A percentile compares a stretch with the other conserved stretches of the same genome.
Evolutionary conservation across 2,888 invertebrate species (phyloP).

Genomic region (Exocentrus adspersus): DNA sequence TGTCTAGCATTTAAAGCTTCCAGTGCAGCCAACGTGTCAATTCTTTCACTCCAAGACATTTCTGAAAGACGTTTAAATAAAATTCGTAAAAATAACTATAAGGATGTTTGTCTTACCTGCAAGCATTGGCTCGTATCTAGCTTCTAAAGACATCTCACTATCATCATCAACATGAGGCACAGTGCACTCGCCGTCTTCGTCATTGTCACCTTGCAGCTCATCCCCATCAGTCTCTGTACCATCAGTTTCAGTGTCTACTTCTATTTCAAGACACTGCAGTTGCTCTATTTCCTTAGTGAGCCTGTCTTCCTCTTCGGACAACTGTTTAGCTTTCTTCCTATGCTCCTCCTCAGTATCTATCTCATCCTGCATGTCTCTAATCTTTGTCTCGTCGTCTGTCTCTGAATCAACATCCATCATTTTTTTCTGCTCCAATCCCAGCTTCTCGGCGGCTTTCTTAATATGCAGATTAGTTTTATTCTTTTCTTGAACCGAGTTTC

Average conservation of each 20-base stretch:
- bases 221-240: conserved; percentile 81
- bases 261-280: conserved; percentile 77
- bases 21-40: conserved; percentile 81
- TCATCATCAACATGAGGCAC: conserved; percentile 47
- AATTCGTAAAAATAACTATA: too few relatives aligned
- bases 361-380: conserved; percentile 54
- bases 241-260: conserved; percentile 84
- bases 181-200: conserved; percentile 49
- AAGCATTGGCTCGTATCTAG: conserved; percentile 75
- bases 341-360: conserved; percentile 73
- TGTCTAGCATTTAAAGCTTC: conserved; percentile 86
- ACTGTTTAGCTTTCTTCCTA: conserved; percentile 70
- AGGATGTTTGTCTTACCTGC: conserved; percentile 64
- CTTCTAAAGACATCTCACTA: conserved; percentile 70
- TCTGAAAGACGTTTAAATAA: too few relatives aligned
- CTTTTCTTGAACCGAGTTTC: conserved; percentile 47
- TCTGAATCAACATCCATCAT: conserved; percentile 68
- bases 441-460: conserved; percentile 44
- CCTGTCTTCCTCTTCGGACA: conserved; percentile 81
- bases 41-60: conserved; percentile 88
- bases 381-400: conserved; percentile 69
- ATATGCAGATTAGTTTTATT: conserved; percentile 53
- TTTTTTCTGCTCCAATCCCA: conserved; percentile 33
- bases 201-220: conserved; percentile 66
- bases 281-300: conserved; percentile 81